These are phyloP conservation scores for Dinocampus coccinellae DNA, from an alignment of 2,888 invertebrate species.

Conservation along the genomic window DNA sequence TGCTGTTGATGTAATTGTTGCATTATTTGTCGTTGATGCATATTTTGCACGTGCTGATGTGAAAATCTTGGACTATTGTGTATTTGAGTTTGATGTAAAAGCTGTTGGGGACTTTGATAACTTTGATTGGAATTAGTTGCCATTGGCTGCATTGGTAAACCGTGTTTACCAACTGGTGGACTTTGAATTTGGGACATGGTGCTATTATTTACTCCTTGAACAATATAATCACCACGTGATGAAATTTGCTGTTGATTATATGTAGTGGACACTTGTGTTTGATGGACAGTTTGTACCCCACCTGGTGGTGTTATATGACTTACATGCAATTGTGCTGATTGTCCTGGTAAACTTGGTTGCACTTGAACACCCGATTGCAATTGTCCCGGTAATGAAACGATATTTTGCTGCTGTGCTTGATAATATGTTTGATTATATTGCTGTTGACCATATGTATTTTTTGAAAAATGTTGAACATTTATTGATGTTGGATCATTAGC, in stretches of 20 bases:
- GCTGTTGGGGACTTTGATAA: conserved; percentile 43
- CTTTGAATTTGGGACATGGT: conserved; percentile 51
- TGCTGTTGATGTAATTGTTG: conserved; percentile 71
- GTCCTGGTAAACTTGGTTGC: conserved; percentile 63
- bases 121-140: conserved; percentile 38
- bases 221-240: conserved; percentile 58
- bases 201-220: conserved; percentile 50
- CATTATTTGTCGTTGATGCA: conserved; percentile 64
- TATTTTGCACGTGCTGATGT: conserved; percentile 64
- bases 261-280: conserved; percentile 61
- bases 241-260: conserved; percentile 60
- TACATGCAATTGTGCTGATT: conserved; percentile 65
- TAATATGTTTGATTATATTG: conserved; percentile 59
- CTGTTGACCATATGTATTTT: conserved; percentile 61
- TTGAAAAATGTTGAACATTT: conserved; percentile 55
- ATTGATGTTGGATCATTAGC: conserved; percentile 53
- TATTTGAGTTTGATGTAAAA: conserved; percentile 60
- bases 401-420: conserved; percentile 57
- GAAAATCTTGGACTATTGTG: conserved; percentile 62
- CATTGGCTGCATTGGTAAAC: conserved; percentile 55
- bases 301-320: conserved; percentile 63
- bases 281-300: conserved; percentile 65
- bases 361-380: conserved; percentile 56
- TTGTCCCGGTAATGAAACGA: conserved; percentile 61
- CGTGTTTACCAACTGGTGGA: conserved; percentile 57